Conservation (phyloP, 2,797 vertebrate species). For the Oryzias sinensis region DNA sequence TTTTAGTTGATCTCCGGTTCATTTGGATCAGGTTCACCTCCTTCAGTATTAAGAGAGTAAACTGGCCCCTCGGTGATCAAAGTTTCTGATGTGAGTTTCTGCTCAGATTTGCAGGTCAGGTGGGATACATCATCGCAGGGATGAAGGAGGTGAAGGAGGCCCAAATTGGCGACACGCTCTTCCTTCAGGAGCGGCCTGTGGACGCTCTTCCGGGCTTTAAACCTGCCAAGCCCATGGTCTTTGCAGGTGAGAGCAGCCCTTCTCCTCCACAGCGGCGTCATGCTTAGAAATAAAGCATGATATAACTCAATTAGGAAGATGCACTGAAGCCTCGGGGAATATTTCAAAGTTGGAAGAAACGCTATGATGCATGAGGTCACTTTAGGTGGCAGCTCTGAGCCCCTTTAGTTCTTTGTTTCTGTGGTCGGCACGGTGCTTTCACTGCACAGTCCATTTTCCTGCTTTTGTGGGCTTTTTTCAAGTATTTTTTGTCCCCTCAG, state of each 20-base stretch:
- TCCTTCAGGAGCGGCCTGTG: constrained; percentile 86
- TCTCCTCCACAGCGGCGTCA: not conserved
- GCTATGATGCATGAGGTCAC: not conserved
- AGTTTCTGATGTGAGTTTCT: not conserved
- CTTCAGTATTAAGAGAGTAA: too few species aligned
- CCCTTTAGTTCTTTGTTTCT: constrained; percentile 9
- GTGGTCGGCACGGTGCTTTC: constrained; percentile 8
- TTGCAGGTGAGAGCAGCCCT: constrained; percentile 82
- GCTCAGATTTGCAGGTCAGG: constrained; percentile 92
- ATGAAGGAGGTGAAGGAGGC: constrained; percentile 98
- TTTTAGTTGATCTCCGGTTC: too few species aligned
- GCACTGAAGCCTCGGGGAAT: not conserved
- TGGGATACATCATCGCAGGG: constrained; percentile 93
- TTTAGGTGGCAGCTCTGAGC: not conserved
- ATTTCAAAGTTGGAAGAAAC: not conserved
- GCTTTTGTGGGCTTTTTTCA: constrained; percentile 6
- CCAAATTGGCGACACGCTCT: constrained; percentile 95
- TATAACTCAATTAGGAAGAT: not conserved
- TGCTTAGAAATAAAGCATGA: not conserved
- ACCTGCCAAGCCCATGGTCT: constrained; percentile 96
- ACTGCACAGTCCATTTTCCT: constrained; percentile 11
- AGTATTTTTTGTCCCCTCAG: constrained; percentile 61
- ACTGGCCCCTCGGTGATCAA: too few species aligned
- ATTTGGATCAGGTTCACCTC: too few species aligned
- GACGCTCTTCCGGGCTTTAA: constrained; percentile 92